phyloP scores from a whole-genome alignment of 2,888 invertebrate genomes.

The Caenorhabditis auriculariae region DNA sequence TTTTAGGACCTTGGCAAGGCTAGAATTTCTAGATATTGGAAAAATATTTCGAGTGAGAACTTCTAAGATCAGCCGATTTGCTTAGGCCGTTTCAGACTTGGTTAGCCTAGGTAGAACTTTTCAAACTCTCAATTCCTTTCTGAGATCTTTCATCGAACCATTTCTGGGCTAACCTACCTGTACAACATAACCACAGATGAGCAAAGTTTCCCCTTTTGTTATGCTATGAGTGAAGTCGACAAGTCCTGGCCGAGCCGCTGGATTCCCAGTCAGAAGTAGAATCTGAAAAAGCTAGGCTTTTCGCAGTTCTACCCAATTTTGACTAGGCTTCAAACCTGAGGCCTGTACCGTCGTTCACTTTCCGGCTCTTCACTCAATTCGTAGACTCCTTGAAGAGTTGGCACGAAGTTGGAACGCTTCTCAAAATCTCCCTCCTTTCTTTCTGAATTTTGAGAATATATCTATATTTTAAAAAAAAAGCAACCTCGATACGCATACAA shows the following conservation, averaged over 20 bases:
- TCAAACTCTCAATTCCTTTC: neutral
- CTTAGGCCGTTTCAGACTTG: no score
- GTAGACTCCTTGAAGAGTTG: conserved; percentile 21
- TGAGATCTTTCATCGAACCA: no score
- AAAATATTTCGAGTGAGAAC: no score
- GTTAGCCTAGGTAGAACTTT: no score
- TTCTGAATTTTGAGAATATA: conserved; percentile 2
- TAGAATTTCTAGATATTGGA: no score
- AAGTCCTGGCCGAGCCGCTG: conserved; percentile 44
- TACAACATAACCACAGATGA: conserved; percentile 49
- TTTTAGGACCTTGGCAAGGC: neutral
- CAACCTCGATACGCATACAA: conserved; percentile 10
- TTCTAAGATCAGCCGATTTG: no score
- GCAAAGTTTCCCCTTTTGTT: conserved; percentile 41
- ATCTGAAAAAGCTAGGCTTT: conserved; percentile 16
- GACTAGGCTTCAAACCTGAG: conserved; percentile 4
- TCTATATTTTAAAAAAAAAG: neutral
- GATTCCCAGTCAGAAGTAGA: conserved; percentile 52
- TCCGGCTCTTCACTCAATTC: conserved; percentile 21
- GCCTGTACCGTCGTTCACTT: conserved; percentile 16
- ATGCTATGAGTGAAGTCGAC: conserved; percentile 53
- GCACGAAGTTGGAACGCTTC: conserved; percentile 8
- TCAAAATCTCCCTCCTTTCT: conserved; percentile 9
- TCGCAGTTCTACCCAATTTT: neutral
- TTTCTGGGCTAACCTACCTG: no score